Conservation (phyloP, 2,797 vertebrate species). For the Poliocrania exsul region DNA sequence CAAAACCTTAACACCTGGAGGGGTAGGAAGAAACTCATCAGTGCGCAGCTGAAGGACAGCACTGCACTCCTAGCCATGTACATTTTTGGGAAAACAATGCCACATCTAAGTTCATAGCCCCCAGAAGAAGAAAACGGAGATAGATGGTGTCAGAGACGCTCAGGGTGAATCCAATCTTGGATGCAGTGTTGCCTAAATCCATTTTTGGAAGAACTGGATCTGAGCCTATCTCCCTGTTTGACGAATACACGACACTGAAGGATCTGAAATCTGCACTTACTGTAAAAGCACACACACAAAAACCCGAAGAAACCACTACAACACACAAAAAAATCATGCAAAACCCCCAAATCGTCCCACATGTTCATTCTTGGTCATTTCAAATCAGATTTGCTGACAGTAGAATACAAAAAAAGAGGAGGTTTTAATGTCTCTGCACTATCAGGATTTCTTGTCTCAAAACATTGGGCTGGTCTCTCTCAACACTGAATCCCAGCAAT, state of each 20-base stretch:
- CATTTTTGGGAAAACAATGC: not conserved
- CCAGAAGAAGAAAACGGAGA: not conserved
- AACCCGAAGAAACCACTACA: not conserved
- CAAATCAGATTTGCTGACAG: not conserved
- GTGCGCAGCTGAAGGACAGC: not conserved
- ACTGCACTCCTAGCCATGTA: not conserved
- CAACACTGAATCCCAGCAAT: not conserved
- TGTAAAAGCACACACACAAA: not conserved
- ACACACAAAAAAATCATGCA: not conserved
- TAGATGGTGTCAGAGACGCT: not conserved
- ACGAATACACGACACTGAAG: not conserved
- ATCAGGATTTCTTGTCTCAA: not conserved
- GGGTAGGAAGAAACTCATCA: not conserved
- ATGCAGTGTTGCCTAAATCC: not conserved
- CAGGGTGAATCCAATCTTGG: not conserved
- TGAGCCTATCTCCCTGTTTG: not conserved
- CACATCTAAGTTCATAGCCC: not conserved
- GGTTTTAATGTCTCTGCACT: not conserved
- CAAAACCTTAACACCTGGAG: slow-evolving; percentile 2
- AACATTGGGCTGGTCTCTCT: not conserved
- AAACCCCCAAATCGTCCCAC: not conserved
- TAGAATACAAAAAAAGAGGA: not conserved
- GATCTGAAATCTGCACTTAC: not conserved
- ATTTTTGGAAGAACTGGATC: not conserved
- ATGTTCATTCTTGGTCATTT: not conserved